These are phyloP conservation scores for Eupithecia inturbata DNA, from an alignment of 2,888 invertebrate species.

Conservation along the genomic window DNA sequence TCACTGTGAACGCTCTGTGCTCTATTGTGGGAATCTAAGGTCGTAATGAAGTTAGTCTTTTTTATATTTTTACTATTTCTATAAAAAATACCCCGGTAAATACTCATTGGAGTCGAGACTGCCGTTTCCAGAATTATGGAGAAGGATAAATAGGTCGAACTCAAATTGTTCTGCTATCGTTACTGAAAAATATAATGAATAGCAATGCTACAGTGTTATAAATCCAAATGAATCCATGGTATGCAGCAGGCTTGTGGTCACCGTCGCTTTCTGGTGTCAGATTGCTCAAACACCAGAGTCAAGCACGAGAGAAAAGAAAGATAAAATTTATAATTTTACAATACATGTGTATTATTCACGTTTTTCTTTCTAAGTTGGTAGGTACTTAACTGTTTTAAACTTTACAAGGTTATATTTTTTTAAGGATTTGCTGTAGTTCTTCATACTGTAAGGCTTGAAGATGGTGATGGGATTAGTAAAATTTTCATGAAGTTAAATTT, in stretches of 20 bases:
- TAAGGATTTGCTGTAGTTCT: too few relatives aligned
- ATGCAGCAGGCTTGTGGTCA: constrained; percentile 73
- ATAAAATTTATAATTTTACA: background rate
- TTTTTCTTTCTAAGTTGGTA: too few relatives aligned
- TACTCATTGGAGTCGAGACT: background rate
- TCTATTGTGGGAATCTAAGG: background rate
- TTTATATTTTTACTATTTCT: background rate
- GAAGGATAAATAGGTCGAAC: background rate
- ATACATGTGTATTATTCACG: too few relatives aligned
- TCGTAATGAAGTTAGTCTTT: background rate
- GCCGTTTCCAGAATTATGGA: background rate
- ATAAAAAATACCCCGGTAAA: too few relatives aligned
- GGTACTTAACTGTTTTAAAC: too few relatives aligned
- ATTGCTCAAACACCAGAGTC: constrained; percentile 60
- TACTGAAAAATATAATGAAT: constrained; percentile 66
- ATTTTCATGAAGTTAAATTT: too few relatives aligned
- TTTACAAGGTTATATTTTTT: too few relatives aligned
- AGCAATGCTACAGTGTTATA: constrained; percentile 66
- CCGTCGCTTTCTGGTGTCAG: constrained; percentile 76
- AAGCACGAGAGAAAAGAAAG: background rate
- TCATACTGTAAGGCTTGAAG: too few relatives aligned
- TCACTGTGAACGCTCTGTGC: background rate
- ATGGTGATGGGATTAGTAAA: too few relatives aligned
- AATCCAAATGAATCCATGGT: constrained; percentile 62
- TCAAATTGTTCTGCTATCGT: constrained; percentile 48